Evolutionary conservation across 23 tunicate genomes (phyloP).

Genomic region (Oikopleura albicans): DNA sequence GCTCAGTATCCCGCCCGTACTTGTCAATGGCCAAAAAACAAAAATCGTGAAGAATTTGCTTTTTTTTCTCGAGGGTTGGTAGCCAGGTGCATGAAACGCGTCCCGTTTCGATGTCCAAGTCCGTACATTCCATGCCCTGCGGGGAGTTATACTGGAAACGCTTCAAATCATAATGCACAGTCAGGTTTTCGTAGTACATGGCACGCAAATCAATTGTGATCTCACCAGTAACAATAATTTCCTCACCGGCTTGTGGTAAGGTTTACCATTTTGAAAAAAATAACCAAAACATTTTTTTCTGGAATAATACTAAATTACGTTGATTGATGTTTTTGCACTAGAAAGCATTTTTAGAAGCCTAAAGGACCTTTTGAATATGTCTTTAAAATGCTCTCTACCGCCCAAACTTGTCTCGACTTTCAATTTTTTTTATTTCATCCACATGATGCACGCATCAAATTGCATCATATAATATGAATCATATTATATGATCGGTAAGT

Average conservation of each 20-base stretch:
- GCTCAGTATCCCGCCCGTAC: neutral
- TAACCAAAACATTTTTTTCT: too few relatives aligned
- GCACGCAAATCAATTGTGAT: neutral
- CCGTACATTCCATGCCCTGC: neutral
- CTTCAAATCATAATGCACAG: neutral
- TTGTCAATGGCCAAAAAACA: slow-evolving; percentile 12
- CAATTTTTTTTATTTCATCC: too few relatives aligned
- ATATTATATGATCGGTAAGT: too few relatives aligned
- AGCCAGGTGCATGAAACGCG: neutral
- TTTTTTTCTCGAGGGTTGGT: neutral
- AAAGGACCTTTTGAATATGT: too few relatives aligned
- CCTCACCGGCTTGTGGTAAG: neutral
- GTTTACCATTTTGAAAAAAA: too few relatives aligned
- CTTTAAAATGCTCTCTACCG: too few relatives aligned
- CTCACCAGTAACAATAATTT: neutral
- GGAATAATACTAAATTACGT: too few relatives aligned
- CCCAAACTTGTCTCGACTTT: too few relatives aligned
- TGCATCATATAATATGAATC: too few relatives aligned
- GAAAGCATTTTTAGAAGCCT: too few relatives aligned
- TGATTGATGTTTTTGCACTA: too few relatives aligned
- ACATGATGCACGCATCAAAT: too few relatives aligned
- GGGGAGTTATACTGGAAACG: neutral
- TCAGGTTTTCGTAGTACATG: neutral
- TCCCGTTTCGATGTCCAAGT: neutral
- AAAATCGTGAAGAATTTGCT: neutral